Percentiles rank a stretch among this genome's conserved stretches.
Evolutionary conservation across 2,888 invertebrate genomes (phyloP).

Genomic region (Bombylius discolor): DNA sequence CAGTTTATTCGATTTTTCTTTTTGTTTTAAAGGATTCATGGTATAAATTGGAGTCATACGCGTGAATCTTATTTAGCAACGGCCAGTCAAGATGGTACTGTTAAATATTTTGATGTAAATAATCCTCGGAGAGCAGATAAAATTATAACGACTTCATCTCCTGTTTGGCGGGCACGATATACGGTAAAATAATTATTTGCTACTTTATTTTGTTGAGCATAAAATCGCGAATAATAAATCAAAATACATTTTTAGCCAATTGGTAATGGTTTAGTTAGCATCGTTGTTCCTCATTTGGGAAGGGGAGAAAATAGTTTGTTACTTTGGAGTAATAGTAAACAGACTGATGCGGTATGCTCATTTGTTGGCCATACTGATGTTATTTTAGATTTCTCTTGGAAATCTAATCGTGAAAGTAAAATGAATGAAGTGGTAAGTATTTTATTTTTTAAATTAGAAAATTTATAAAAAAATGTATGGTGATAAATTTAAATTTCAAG

Average conservation of each 20-base stretch:
- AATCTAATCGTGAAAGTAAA: slow-evolving; percentile 47
- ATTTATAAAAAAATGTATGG: too few species aligned
- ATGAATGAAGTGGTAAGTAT: slow-evolving; percentile 27
- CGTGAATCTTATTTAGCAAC: slow-evolving; percentile 77
- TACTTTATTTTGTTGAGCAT: neutral
- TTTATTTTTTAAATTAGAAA: neutral
- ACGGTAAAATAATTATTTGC: slow-evolving; percentile 41
- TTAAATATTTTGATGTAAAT: slow-evolving; percentile 85
- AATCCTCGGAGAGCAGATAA: slow-evolving; percentile 75
- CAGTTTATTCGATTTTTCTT: slow-evolving; percentile 17
- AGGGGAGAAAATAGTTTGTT: slow-evolving; percentile 74
- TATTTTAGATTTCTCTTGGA: slow-evolving; percentile 90
- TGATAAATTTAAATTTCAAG: slow-evolving; percentile 13
- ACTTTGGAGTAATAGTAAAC: slow-evolving; percentile 58
- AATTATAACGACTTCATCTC: slow-evolving; percentile 64
- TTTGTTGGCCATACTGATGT: slow-evolving; percentile 92
- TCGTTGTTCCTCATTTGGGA: slow-evolving; percentile 81
- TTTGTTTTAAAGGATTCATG: slow-evolving; percentile 56
- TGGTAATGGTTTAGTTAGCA: slow-evolving; percentile 81
- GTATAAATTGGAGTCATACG: slow-evolving; percentile 85
- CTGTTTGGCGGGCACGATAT: slow-evolving; percentile 87
- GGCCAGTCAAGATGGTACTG: slow-evolving; percentile 89
- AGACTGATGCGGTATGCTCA: slow-evolving; percentile 70
- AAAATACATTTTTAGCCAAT: slow-evolving; percentile 50
- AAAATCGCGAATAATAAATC: neutral